Evolutionary conservation across 2,888 invertebrate genomes (phyloP).

Genomic region (Pantelozetes paolii): DNA sequence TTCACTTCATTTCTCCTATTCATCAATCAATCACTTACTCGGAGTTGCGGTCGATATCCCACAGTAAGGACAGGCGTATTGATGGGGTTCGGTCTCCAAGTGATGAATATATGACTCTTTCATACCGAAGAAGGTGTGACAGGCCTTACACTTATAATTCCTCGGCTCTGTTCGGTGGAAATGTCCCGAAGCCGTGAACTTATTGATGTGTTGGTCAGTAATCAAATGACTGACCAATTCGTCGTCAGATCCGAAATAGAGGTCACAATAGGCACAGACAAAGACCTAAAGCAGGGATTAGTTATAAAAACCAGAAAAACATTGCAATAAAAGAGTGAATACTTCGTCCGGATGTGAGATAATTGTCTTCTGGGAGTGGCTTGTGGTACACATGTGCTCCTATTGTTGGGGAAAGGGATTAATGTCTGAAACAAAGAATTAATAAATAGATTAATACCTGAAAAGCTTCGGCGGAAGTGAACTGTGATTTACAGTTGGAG

Average conservation of each 20-base stretch:
- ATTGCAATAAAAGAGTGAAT: background rate
- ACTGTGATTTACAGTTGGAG: slow-evolving; percentile 43
- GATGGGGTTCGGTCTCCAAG: slow-evolving; percentile 49
- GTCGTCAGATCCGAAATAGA: slow-evolving; percentile 47
- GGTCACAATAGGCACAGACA: slow-evolving; percentile 46
- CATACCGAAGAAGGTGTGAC: slow-evolving; percentile 49
- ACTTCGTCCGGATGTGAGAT: slow-evolving; percentile 43
- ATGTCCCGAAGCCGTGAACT: slow-evolving; percentile 44
- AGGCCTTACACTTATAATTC: slow-evolving; percentile 49
- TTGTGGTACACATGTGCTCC: slow-evolving; percentile 41
- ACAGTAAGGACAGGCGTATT: slow-evolving; percentile 48
- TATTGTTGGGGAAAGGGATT: background rate
- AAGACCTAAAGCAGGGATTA: slow-evolving; percentile 14
- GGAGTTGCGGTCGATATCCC: slow-evolving; percentile 48
- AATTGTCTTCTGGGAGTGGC: slow-evolving; percentile 43
- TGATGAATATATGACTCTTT: slow-evolving; percentile 48
- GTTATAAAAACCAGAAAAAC: background rate
- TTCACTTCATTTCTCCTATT: background rate
- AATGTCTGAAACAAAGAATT: background rate
- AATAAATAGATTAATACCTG: slow-evolving; percentile 27
- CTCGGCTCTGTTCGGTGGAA: slow-evolving; percentile 48
- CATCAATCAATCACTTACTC: slow-evolving; percentile 29
- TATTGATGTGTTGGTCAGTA: slow-evolving; percentile 48
- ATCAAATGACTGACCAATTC: slow-evolving; percentile 47
- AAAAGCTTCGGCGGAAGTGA: slow-evolving; percentile 43